These are phyloP conservation scores for Anomalospiza imberbis DNA, from an alignment of 2,797 vertebrate genomes.

Conservation along the genomic window DNA sequence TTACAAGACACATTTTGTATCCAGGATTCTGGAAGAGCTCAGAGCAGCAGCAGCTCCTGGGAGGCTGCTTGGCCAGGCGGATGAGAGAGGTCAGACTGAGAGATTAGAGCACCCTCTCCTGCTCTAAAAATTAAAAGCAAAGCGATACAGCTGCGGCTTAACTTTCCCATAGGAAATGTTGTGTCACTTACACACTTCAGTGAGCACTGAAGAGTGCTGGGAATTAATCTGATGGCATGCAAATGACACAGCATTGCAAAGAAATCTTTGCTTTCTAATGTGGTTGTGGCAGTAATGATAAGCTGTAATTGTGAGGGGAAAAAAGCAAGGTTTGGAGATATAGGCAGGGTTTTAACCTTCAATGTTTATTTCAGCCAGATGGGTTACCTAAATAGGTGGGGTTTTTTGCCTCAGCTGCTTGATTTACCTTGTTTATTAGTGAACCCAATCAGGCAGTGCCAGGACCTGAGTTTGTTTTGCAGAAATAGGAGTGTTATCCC, in stretches of 20 bases:
- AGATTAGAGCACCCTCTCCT: conserved; percentile 63
- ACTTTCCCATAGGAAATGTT: not conserved
- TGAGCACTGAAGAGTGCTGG: rapidly evolving
- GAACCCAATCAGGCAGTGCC: not conserved
- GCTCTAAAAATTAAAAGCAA: conserved; percentile 48
- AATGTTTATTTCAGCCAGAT: not conserved
- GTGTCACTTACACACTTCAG: not conserved
- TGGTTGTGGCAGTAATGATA: not conserved
- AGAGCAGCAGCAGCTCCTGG: not conserved
- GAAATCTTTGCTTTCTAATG: not conserved
- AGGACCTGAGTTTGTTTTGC: not conserved
- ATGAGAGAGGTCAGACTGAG: not conserved
- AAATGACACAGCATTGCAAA: not conserved
- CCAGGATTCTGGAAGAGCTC: not conserved
- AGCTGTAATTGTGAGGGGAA: not conserved
- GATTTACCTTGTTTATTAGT: not conserved
- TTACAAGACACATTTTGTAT: not conserved
- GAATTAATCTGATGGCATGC: not conserved
- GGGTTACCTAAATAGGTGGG: not conserved
- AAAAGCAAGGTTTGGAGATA: not conserved
- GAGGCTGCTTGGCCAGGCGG: not conserved
- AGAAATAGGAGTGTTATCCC: not conserved
- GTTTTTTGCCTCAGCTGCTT: not conserved
- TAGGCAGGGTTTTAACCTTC: not conserved
- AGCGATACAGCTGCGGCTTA: not conserved